Base-by-base conservation (phyloP, 92 coral and sea anemone species). In the Isaurus tuberculatus region DNA sequence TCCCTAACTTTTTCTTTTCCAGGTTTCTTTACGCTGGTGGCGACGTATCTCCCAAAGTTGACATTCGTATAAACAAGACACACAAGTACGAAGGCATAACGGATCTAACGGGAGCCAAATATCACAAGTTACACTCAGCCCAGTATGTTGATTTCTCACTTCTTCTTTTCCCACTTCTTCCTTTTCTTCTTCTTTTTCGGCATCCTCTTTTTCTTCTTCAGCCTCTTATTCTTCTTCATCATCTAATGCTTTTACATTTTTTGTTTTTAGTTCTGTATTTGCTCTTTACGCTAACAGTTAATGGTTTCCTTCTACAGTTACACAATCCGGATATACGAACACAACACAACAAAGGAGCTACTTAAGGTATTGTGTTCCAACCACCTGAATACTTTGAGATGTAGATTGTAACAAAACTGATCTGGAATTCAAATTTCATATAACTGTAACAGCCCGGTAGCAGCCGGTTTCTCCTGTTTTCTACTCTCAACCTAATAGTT, bases 21-120 rank as follows among this genome's bases (percentile, higher is more conserved):
- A 93, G 97, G 83, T 94, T 96, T 79, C 27, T 96, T 46, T 92
- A 92, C 80, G 84, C 94, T 43, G 99, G 99, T 20, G 99, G 94
- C 22, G 89, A 87, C 66, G 86, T 88, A 9, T 75, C 87, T 60
- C 83, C 86, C 10, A 86, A 70, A 82, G 91, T 94, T 57, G 95
- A 94, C 60, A 90, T 96, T 68, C 77, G 86, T 49, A 89, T 96
- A 36, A 95, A 96, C 88, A 96, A 88, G 67, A 92, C 93, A 17
- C 79, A 88, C 61, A 90, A 92, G 1, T 92, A 92, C 70, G 69
- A 83, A 32, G 95, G 90, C 16, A 78, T 96, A 23, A 88, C 90
- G 40, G 89, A 89, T 70, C 70, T 96, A 61, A 79, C 90, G 10
- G 86, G 88, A 34, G 85, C 95, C 11, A 82, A 90, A 17, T 97